Evolutionary conservation across 2,888 invertebrate genomes (phyloP), one percentile per base, ranked within the genome.

Genomic region (Hydropsyche betteni): DNA sequence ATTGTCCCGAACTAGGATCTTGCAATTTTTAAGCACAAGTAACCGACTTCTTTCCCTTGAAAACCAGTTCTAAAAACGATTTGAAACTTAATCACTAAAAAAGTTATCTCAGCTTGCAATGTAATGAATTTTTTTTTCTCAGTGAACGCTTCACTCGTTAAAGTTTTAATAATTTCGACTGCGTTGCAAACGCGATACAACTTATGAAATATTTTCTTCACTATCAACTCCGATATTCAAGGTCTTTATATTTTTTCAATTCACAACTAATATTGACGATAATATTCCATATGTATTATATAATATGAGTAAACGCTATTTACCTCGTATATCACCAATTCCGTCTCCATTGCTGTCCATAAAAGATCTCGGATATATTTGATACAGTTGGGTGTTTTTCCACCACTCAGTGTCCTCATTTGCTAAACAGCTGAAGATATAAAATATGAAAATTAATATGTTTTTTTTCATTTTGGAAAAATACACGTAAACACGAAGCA

Each of bases 341-440:
- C 92, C 92, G 81, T 91, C 90, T 2, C 87, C 88, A 51, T 70
- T 33, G 81, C 90, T 86, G 82, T 93, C 93, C 80, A 87, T 86
- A 84, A 91, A 92, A 0, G 91, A 90, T 79, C 89, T 85, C 0
- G 90, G 89, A 81, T 90, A 90, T 61, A 91, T 87, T 82, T 92
- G 91, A 82, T 93, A 93, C 77, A 91, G 85, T 12, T 89, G 85
- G 10, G 88, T 86, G 68, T 87, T 88, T 81, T 90, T 87, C 89
- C 90, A 92, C 93, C 93, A 93, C 78, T 90, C 87, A 0, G 85
- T 38, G 50, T 50, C 50, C 7, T n/a, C 51, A 34, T 12, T 52
- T 12, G 34, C 52, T 14, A 4, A 52, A 52, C 24, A 24, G 1
- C 5, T 14, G 24, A 33, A n/a, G 12, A 34, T 50, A 34, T 44